Conservation (phyloP, 2,113 vertebrate genomes). For the Excalfactoria chinensis region DNA sequence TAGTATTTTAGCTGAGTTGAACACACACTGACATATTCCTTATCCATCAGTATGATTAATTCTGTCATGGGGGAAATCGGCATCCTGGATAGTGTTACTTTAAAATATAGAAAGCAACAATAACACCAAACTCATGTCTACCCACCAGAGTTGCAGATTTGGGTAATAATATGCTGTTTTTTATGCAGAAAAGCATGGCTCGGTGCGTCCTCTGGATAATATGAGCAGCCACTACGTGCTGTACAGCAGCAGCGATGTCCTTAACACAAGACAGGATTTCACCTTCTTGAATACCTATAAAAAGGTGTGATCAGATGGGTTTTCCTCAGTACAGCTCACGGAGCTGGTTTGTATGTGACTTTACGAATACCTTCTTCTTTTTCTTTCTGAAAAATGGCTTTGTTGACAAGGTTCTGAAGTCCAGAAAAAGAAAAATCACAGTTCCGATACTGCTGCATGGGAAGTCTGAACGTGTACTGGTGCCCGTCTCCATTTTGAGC, state of each 20-base stretch:
- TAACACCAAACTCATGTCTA: neutral
- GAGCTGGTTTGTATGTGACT: neutral
- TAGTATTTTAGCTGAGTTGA: neutral
- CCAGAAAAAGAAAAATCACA: constrained; percentile 95
- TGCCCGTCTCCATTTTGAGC: constrained; percentile 81
- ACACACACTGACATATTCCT: neutral
- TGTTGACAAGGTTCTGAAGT: constrained; percentile 78
- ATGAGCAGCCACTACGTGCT: constrained; percentile 84
- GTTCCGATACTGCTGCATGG: constrained; percentile 83
- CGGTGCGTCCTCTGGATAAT: constrained; percentile 87
- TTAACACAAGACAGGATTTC: constrained; percentile 85
- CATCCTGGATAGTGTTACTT: neutral
- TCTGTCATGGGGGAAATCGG: neutral
- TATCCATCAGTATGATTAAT: neutral
- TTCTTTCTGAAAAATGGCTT: constrained; percentile 83
- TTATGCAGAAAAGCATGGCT: constrained; percentile 90
- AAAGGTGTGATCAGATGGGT: neutral
- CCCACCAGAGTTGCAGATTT: constrained; percentile 85
- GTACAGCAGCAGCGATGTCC: constrained; percentile 89
- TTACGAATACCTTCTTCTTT: constrained; percentile 87
- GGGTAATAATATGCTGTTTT: constrained; percentile 77
- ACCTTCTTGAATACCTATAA: constrained; percentile 83
- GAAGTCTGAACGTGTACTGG: constrained; percentile 76
- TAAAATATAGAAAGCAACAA: neutral
- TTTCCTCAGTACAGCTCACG: neutral